These are phyloP conservation scores for Melanerpes formicivorus DNA, from an alignment of 2,113 vertebrate species.

Conservation along the genomic window DNA sequence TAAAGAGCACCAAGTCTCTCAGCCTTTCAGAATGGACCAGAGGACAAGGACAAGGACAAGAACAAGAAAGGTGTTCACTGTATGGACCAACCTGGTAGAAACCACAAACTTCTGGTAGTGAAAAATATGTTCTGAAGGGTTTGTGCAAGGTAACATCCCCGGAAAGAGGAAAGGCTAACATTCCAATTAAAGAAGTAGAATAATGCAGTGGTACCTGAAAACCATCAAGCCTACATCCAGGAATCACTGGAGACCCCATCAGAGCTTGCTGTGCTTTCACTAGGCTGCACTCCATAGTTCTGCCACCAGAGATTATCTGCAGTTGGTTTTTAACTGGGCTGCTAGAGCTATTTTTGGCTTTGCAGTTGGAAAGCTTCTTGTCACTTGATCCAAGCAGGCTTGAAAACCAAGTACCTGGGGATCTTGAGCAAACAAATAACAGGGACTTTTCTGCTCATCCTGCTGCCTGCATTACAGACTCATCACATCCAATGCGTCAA, in stretches of 20 bases:
- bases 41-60: too few relatives aligned
- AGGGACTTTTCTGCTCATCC: background rate
- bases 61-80: background rate
- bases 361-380: background rate
- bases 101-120: background rate
- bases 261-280: background rate
- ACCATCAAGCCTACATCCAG: background rate
- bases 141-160: background rate
- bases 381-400: background rate
- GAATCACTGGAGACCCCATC: background rate
- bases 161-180: background rate
- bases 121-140: background rate
- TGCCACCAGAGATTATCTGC: background rate
- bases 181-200: background rate
- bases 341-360: background rate
- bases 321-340: background rate
- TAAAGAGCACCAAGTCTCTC: too few relatives aligned
- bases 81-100: background rate
- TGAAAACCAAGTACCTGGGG: background rate
- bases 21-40: too few relatives aligned
- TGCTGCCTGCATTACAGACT: background rate
- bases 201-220: background rate
- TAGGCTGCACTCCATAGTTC: background rate
- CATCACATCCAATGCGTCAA: background rate
- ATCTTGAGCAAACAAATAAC: background rate